phyloP scores from a whole-genome alignment of 2,113 vertebrate genomes.

The Campylorhamphus procurvoides region DNA sequence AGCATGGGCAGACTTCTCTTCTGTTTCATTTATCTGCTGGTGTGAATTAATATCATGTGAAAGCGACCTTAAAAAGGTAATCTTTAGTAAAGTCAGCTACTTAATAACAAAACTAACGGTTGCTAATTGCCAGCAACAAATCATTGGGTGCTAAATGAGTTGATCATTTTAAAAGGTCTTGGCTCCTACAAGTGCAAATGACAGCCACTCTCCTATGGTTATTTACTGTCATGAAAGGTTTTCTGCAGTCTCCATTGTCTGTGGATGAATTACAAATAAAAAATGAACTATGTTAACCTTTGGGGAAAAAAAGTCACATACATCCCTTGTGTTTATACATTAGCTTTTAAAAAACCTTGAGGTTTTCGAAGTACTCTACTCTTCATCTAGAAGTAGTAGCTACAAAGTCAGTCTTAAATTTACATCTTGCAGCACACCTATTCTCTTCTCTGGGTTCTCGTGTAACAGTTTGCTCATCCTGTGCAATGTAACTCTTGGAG shows the following conservation, averaged over 20 bases:
- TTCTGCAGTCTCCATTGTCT: not conserved
- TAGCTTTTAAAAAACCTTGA: not conserved
- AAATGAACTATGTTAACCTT: not conserved
- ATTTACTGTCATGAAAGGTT: not conserved
- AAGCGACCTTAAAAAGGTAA: not conserved
- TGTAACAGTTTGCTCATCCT: not conserved
- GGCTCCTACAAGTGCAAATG: not conserved
- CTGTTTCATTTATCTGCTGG: not conserved
- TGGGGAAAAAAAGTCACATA: not conserved
- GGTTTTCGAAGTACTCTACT: not conserved
- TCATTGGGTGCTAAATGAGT: not conserved
- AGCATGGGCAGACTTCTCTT: not conserved
- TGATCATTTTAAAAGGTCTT: not conserved
- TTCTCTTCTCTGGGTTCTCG: not conserved
- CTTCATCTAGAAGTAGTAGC: not conserved
- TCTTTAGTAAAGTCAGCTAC: not conserved
- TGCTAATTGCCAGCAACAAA: not conserved
- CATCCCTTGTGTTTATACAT: fast-evolving
- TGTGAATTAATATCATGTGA: not conserved
- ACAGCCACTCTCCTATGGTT: not conserved
- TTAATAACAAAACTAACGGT: not conserved
- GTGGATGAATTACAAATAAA: not conserved
- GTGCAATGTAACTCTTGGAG: not conserved
- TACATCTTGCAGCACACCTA: not conserved
- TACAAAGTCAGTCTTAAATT: not conserved